Evolutionary conservation across 2,113 vertebrate genomes (phyloP), one percentile per base, ranked within the genome.

Genomic region (Sus scrofa): DNA sequence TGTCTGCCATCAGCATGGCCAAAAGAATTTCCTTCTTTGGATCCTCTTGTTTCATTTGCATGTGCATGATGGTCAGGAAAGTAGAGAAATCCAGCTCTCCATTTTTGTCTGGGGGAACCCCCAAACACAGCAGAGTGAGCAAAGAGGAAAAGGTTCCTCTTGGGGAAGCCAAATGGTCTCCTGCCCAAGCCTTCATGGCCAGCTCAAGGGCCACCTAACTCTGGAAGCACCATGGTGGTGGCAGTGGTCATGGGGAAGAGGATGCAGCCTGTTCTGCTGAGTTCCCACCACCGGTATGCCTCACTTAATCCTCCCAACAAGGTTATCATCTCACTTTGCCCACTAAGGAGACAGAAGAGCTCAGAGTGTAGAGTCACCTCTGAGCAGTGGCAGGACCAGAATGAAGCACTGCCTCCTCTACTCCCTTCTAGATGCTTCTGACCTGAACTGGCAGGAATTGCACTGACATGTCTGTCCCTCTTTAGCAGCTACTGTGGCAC

Each of bases 1-100:
- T 98, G 99, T 99, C 99, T 0, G 99, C 98, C 99, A 99, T 99
- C 97, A 99, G 92, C 98, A 99, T 96, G 24, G 99, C 99, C 2
- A 98, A 97, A 89, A 99, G 98, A 98, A 99, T 99, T 96, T 99
- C 99, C 4, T 86, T 95, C 97, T 99, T 98, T 0, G 99, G 99
- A 68, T 99, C 99, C 92, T 99, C 99, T 96, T 99, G 99, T 96
- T 99, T 99, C 85, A 98, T 99, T 97, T 99, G 99, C 50, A 98
- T 98, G 98, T 99, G 99, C 99, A 99, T 99, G 74, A 99, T 99
- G 26, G 98, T 99, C 96, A 99, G 99, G 98, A 99, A 99, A 0
- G 99, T 99, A 22, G 99, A 99, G 98, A 99, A 99, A 93, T 99
- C 99, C 98, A 99, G n/a, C 96, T 99, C 99, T 0, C 99, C 98